Evolutionary conservation across 2,888 invertebrate species (phyloP), one percentile per base, ranked within the genome.

Genomic region (Eupithecia centaureata): DNA sequence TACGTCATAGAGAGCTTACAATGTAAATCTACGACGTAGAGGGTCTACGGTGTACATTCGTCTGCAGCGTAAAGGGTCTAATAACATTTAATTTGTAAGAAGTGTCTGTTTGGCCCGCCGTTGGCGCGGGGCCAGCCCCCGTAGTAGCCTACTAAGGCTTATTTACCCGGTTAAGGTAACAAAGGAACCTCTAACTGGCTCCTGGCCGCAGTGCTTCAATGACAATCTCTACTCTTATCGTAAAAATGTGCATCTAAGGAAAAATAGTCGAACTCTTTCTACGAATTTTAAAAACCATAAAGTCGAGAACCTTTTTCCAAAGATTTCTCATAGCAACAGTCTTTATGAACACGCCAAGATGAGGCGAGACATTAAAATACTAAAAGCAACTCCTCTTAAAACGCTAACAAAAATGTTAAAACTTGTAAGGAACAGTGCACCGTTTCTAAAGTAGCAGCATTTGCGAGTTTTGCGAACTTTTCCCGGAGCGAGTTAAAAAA

Each of bases 401-500:
- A 64, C 66, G 66, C 63, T 61, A 66, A 63, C 70, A 70, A 70
- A 70, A 66, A 70, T 70, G 52, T 70, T 70, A 52, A 67, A 66
- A 70, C 63, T 70, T 63, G 52, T 58, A 63, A 70, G 65, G 65
- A 70, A 52, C 66, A 63, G 61, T 42, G 63, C 52, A 63, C 63
- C 58, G 63, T 61, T 66, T 58, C 54, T 63, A 52, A 66, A 70
- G 70, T 64, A 67, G 51, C 35, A 47, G 15, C 61, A 64, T 65
- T 67, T 61, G 59, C 58, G 59, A 72, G 67, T 71, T 71, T 67
- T 56, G 57, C 25, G 30, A 72, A 73, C 63, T 72, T 61, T 38
- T 33, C 63, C 67, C 51, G 56, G 54, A 63, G 68, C 47, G 57
- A 71, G 71, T 70, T 68, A 73, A 72, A 74, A 73, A 72, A 75